These are phyloP conservation scores for Drosophila recens DNA, from an alignment of 2,888 invertebrate genomes.

Conservation along the genomic window DNA sequence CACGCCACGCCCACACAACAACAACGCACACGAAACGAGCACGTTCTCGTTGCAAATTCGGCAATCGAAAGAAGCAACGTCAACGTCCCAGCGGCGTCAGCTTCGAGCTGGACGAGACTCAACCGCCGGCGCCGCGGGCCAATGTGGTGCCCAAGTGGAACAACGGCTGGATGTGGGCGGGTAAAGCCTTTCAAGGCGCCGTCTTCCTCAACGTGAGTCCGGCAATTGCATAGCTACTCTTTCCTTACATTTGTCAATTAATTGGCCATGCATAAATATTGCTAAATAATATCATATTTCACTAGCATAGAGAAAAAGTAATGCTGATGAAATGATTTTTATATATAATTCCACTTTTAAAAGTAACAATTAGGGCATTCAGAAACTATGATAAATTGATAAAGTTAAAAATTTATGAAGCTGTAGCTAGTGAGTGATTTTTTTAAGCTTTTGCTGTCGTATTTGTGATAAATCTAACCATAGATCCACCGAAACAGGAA, in stretches of 20 bases:
- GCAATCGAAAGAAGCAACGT: slow-evolving; percentile 83
- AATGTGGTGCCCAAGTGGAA: slow-evolving; percentile 90
- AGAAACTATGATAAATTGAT: no score
- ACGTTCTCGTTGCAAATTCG: slow-evolving; percentile 84
- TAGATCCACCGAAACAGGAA: no score
- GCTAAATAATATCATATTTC: no score
- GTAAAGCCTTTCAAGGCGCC: slow-evolving; percentile 92
- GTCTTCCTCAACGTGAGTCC: slow-evolving; percentile 92
- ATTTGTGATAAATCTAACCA: no score
- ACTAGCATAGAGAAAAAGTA: no score
- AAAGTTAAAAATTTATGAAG: no score
- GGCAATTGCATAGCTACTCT: neutral
- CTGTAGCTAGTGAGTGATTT: no score
- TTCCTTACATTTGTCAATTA: neutral
- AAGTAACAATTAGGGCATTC: no score
- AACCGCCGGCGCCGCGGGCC: slow-evolving; percentile 84
- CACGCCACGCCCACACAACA: slow-evolving; percentile 39
- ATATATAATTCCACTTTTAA: no score
- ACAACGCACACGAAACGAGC: slow-evolving; percentile 79
- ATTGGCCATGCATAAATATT: neutral
- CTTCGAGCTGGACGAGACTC: slow-evolving; percentile 85
- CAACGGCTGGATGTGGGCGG: slow-evolving; percentile 97
- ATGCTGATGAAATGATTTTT: no score
- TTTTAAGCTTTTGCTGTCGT: no score
- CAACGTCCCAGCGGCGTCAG: slow-evolving; percentile 81